Percentiles rank a stretch among this genome's conserved stretches.
Evolutionary conservation across 2,113 vertebrate genomes (phyloP).

Genomic region (Chaetura pelagica): DNA sequence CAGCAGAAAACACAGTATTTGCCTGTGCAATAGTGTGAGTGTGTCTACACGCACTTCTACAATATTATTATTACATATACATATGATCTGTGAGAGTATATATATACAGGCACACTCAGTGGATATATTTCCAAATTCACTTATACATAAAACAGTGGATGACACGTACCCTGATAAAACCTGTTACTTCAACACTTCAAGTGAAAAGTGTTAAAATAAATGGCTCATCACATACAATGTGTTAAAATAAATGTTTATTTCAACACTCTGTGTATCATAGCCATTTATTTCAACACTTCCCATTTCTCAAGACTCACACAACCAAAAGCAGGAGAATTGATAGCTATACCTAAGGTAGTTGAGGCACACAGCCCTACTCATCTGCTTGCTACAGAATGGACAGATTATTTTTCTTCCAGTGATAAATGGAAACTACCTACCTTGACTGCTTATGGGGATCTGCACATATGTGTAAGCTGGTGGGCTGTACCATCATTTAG

Average conservation of each 20-base stretch:
- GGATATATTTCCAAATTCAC: slow-evolving; percentile 79
- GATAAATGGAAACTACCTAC: slow-evolving; percentile 46
- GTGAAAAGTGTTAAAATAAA: slow-evolving; percentile 82
- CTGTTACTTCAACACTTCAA: slow-evolving; percentile 82
- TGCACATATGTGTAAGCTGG: not conserved
- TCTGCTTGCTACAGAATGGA: not conserved
- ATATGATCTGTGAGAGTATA: slow-evolving; percentile 26
- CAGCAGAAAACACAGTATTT: not conserved
- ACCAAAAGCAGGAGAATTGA: slow-evolving; percentile 54
- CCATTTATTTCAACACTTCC: slow-evolving; percentile 80
- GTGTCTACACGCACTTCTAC: not conserved
- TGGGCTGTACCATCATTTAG: not conserved
- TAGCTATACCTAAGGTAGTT: slow-evolving; percentile 46
- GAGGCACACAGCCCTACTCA: slow-evolving; percentile 26
- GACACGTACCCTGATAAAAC: slow-evolving; percentile 79
- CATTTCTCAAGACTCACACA: slow-evolving; percentile 64
- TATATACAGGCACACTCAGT: slow-evolving; percentile 20
- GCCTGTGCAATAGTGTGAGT: not conserved
- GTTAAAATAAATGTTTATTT: slow-evolving; percentile 84
- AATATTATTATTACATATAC: slow-evolving; percentile 27
- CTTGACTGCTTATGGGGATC: not conserved
- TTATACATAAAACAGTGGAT: slow-evolving; percentile 80
- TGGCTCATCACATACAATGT: slow-evolving; percentile 81
- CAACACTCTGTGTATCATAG: slow-evolving; percentile 75
- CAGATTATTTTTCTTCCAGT: not conserved